Evolutionary conservation across 2,113 vertebrate genomes (phyloP).

Genomic region (Embiotoca jacksoni): DNA sequence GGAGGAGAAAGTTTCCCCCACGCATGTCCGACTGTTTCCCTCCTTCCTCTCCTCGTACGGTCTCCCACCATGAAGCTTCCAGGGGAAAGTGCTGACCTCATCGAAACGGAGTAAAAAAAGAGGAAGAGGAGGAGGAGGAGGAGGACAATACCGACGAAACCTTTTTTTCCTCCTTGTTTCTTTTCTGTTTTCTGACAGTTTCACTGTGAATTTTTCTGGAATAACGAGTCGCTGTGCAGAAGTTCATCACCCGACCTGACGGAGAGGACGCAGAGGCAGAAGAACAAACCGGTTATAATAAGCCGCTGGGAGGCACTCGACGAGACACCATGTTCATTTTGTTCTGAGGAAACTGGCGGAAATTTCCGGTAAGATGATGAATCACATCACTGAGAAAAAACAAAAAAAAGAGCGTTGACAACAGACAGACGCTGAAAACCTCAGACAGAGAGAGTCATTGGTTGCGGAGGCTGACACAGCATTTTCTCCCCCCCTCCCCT

Average conservation of each 20-base stretch:
- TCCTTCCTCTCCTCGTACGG: not conserved
- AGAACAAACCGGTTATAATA: not conserved
- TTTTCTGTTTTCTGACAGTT: not conserved
- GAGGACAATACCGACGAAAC: not conserved
- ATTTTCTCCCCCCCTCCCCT: not conserved
- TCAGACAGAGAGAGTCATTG: slow-evolving; percentile 58
- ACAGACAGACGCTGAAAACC: slow-evolving; percentile 39
- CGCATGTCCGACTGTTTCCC: slow-evolving; percentile 7
- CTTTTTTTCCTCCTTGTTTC: not conserved
- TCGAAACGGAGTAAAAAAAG: slow-evolving; percentile 14
- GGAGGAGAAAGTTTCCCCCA: not conserved
- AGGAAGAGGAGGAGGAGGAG: not conserved
- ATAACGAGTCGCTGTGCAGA: not conserved
- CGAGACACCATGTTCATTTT: slow-evolving; percentile 9
- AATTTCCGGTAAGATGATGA: slow-evolving; percentile 58
- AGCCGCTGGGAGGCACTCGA: not conserved
- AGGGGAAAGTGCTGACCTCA: slow-evolving; percentile 18
- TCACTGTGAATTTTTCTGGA: not conserved
- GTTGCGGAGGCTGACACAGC: slow-evolving; percentile 58
- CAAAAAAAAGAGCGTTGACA: slow-evolving; percentile 45
- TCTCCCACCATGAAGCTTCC: not conserved
- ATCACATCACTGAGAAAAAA: slow-evolving; percentile 60
- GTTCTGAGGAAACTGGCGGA: slow-evolving; percentile 1
- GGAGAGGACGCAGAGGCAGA: not conserved
- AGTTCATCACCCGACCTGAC: not conserved